phyloP scores from a whole-genome alignment of 2,888 invertebrate species.

The Cataglyphis altisquamis region DNA sequence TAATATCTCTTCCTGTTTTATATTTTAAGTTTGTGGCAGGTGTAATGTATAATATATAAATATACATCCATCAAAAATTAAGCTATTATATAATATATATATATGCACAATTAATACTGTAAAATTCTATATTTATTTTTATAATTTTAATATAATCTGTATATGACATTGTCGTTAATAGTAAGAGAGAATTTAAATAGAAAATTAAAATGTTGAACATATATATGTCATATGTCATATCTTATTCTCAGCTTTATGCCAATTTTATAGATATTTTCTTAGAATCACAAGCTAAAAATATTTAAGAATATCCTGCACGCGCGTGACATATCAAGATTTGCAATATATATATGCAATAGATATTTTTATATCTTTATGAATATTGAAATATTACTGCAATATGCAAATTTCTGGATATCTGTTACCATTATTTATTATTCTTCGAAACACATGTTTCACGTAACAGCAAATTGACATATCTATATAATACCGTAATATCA shows the following conservation, averaged over 20 bases:
- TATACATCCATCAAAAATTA: background rate
- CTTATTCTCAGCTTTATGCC: constrained; percentile 10
- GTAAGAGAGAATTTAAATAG: background rate
- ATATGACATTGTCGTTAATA: background rate
- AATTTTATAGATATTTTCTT: constrained; percentile 27
- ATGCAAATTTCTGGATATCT: background rate
- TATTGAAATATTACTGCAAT: background rate
- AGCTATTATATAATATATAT: background rate
- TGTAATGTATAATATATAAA: background rate
- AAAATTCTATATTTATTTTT: background rate
- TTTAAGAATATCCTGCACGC: constrained; percentile 12
- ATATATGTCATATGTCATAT: constrained; percentile 23
- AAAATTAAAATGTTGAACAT: background rate
- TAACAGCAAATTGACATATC: background rate
- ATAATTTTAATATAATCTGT: constrained; percentile 24
- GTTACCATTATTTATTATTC: background rate
- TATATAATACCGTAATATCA: background rate
- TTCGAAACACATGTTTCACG: background rate
- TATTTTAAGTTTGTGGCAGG: background rate
- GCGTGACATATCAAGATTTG: constrained; percentile 2
- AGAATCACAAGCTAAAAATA: constrained; percentile 10
- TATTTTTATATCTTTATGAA: constrained; percentile 24
- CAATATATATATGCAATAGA: constrained; percentile 8
- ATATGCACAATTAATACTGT: background rate
- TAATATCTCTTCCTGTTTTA: background rate